These are phyloP conservation scores for Hapalemur alaotrensis DNA, from an alignment of 2,797 vertebrate species.

Conservation along the genomic window DNA sequence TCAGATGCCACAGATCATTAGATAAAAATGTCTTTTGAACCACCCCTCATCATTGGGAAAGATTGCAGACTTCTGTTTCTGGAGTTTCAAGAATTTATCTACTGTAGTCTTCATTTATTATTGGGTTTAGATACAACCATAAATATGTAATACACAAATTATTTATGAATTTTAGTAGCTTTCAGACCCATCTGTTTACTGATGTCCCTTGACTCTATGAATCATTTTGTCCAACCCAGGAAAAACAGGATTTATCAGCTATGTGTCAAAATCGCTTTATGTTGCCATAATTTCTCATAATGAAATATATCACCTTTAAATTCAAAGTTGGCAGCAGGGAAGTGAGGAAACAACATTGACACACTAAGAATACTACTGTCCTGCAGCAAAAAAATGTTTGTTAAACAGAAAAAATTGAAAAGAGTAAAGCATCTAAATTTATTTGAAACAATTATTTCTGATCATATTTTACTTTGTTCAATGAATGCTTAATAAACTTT, in stretches of 20 bases:
- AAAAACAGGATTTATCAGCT: constrained; percentile 39
- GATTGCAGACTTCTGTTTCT: not conserved
- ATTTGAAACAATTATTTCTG: not conserved
- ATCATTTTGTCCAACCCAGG: not conserved
- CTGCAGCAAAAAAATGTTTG: not conserved
- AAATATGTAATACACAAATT: constrained; percentile 39
- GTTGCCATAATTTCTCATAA: constrained; percentile 1
- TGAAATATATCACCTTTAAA: constrained; percentile 52
- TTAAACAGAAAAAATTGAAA: not conserved
- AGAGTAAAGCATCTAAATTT: not conserved
- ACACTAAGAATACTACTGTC: not conserved
- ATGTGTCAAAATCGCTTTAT: constrained; percentile 44
- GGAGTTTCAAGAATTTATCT: not conserved
- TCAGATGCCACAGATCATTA: not conserved
- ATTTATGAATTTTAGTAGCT: constrained; percentile 12
- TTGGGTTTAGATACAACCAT: not conserved
- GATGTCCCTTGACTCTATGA: constrained; percentile 32
- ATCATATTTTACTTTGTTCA: not conserved
- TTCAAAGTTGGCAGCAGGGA: not conserved
- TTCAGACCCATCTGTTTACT: constrained; percentile 17
- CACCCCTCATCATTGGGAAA: not conserved
- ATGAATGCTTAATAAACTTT: not conserved
- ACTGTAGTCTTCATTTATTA: not conserved
- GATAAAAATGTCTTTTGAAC: not conserved
- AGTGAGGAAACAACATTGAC: not conserved